phyloP scores from a whole-genome alignment of 2,888 invertebrate species.

The Dasysyrphus albostriatus region DNA sequence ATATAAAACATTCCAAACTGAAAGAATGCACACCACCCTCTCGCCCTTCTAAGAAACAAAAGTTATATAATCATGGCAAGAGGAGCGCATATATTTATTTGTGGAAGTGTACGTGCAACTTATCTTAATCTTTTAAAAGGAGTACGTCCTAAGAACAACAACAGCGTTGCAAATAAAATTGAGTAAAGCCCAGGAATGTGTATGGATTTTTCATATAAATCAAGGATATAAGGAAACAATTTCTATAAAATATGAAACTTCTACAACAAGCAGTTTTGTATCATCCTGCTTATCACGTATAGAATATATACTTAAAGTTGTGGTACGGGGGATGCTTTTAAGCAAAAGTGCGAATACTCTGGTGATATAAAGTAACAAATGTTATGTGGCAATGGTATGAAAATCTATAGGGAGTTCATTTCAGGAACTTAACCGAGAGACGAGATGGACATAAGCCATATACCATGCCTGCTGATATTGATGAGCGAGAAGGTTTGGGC shows the following conservation, averaged over 20 bases:
- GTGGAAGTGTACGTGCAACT: conserved; percentile 44
- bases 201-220: conserved; percentile 57
- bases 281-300: conserved; percentile 40
- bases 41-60: not conserved
- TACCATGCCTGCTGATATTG: not conserved
- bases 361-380: conserved; percentile 19
- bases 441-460: no score
- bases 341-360: conserved; percentile 24
- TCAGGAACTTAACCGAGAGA: no score
- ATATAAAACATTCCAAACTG: conserved; percentile 45
- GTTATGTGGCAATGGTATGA: not conserved
- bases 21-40: not conserved
- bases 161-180: conserved; percentile 21
- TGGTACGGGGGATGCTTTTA: conserved; percentile 28
- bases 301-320: not conserved
- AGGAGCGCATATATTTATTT: conserved; percentile 31
- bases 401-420: not conserved
- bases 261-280: not conserved
- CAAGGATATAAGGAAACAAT: conserved; percentile 56
- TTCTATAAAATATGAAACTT: conserved; percentile 60
- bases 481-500: not conserved
- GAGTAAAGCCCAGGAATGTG: conserved; percentile 39
- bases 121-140: conserved; percentile 38
- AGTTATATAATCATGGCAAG: conserved; percentile 42
- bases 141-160: not conserved